These are phyloP conservation scores for Drosophila athabasca DNA, from an alignment of 1,140 invertebrate species.

Conservation along the genomic window DNA sequence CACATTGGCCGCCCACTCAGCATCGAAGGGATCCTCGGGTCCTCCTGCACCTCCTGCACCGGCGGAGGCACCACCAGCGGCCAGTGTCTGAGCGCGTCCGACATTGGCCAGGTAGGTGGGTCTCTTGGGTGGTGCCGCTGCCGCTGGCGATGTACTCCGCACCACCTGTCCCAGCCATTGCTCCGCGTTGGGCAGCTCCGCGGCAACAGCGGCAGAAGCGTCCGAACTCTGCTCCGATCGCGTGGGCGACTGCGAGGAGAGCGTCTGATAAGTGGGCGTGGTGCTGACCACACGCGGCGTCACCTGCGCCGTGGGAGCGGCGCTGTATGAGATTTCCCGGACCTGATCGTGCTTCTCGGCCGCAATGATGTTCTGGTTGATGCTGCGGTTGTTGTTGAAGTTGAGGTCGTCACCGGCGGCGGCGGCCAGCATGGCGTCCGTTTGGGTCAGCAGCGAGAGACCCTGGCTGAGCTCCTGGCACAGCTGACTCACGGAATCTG, in stretches of 20 bases:
- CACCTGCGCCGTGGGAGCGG: conserved; percentile 43
- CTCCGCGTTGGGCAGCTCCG: conserved; percentile 88
- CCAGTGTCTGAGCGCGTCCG: conserved; percentile 86
- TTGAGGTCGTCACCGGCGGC: conserved; percentile 87
- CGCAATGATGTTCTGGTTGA: conserved; percentile 85
- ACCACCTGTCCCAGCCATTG: conserved; percentile 91
- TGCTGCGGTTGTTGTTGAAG: conserved; percentile 85
- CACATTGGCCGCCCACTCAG: conserved; percentile 90
- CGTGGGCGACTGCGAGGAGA: conserved; percentile 54
- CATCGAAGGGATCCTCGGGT: conserved; percentile 91
- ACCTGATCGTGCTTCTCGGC: conserved; percentile 76
- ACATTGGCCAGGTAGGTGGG: conserved; percentile 85
- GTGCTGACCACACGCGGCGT: conserved; percentile 47
- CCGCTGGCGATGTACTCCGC: conserved; percentile 84
- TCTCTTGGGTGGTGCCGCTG: conserved; percentile 82
- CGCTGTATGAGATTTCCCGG: conserved; percentile 44
- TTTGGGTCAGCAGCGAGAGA: conserved; percentile 90
- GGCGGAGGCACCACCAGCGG: conserved; percentile 83
- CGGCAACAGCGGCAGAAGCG: background rate
- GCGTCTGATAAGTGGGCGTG: conserved; percentile 64
- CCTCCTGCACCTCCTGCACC: conserved; percentile 55
- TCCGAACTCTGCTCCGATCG: conserved; percentile 46
- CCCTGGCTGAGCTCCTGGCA: conserved; percentile 94
- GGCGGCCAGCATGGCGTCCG: conserved; percentile 85
- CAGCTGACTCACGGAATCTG: conserved; percentile 90